phyloP scores from a whole-genome alignment of 2,797 vertebrate genomes.

The Argya squamiceps region DNA sequence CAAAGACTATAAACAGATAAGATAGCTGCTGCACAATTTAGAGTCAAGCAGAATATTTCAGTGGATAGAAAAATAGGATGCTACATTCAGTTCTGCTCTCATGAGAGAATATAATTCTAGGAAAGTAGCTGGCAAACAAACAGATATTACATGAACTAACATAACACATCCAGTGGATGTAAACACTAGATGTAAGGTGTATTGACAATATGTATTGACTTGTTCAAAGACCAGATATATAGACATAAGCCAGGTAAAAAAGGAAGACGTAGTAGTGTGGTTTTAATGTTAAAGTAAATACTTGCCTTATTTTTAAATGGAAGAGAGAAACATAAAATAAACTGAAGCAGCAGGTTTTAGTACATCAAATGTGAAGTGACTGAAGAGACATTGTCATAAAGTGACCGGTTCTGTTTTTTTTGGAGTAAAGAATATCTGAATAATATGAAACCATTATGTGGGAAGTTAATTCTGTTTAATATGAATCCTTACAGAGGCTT shows the following conservation, averaged over 20 bases:
- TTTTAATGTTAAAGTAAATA: neutral
- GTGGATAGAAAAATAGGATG: neutral
- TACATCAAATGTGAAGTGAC: neutral
- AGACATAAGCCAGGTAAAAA: neutral
- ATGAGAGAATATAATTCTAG: neutral
- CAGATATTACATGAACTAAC: slow-evolving; percentile 21
- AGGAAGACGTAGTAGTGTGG: neutral
- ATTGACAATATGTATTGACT: neutral
- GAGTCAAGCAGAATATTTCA: neutral
- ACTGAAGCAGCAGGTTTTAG: neutral
- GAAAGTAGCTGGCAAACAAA: neutral
- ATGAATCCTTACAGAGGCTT: neutral
- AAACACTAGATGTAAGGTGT: slow-evolving; percentile 10
- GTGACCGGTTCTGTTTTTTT: neutral
- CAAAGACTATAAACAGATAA: neutral
- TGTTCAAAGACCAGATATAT: slow-evolving; percentile 22
- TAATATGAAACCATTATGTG: neutral
- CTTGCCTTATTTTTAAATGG: neutral
- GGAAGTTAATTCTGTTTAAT: neutral
- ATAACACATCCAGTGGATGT: slow-evolving; percentile 7
- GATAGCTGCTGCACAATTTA: neutral
- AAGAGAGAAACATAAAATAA: neutral
- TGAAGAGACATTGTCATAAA: neutral
- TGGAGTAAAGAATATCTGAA: neutral
- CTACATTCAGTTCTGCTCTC: neutral